Conservation (phyloP, 2,797 vertebrate species). For the Muraenolepis orangiensis region DNA sequence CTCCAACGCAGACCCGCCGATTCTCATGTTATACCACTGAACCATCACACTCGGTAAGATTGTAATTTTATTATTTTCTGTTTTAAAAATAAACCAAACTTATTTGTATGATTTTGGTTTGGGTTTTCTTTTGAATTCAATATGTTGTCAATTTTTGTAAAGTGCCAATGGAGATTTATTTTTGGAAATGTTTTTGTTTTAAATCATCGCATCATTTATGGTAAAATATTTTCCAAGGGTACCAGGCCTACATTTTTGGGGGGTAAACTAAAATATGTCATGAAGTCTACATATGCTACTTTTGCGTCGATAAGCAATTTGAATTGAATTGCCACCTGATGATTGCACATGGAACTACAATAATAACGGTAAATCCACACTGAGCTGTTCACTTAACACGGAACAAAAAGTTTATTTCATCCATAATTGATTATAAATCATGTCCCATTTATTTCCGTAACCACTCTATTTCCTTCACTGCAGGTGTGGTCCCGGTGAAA, state of each 20-base stretch:
- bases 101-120: neutral
- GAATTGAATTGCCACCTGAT: neutral
- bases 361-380: neutral
- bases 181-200: neutral
- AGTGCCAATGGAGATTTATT: neutral
- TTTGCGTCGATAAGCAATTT: neutral
- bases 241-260: neutral
- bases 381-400: neutral
- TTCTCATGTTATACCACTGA: slow-evolving; percentile 72
- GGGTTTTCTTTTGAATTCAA: neutral
- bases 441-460: slow-evolving; percentile 5
- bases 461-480: slow-evolving; percentile 8
- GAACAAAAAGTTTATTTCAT: too few relatives aligned
- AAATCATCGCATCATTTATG: neutral
- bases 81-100: neutral
- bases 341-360: neutral
- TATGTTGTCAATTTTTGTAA: neutral
- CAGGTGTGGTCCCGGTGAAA: slow-evolving; percentile 46
- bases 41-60: slow-evolving; percentile 66
- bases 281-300: neutral
- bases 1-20: slow-evolving; percentile 72
- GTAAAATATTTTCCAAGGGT: neutral
- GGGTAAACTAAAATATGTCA: neutral
- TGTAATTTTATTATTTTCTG: neutral
- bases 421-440: neutral